Base-by-base conservation (phyloP, 2,888 invertebrate species). In the Anarsia innoxiella region DNA sequence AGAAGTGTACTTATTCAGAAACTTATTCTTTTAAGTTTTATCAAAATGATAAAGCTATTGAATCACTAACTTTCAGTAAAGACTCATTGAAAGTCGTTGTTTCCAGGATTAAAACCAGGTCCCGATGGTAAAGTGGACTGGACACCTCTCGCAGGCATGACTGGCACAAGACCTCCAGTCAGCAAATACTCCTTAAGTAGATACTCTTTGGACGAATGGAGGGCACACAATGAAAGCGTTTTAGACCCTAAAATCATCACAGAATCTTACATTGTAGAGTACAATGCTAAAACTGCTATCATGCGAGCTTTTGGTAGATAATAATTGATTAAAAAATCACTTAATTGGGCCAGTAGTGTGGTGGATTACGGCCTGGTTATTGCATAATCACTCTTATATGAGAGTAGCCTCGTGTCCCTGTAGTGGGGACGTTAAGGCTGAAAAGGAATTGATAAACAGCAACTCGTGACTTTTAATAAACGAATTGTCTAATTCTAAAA, bases 141-240 rank as follows among this genome's bases (percentile, higher is more conserved):
- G 90, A 89, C 90, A 23, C 90, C 92, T 0, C 73, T 90, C 38
- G 88, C 86, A 0, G 88, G 85, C 0, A 78, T 92, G 56, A 93
- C 93, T 0, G 93, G 93, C 2, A 89, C 92, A 0, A 83, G 93
- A 44, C 93, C 93, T 0, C 86, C 87, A 0, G 92, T 91, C 6
- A 91, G 91, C 70, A 91, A 90, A 53, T 93, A 93, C 59, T 91
- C 93, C 0, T 80, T 93, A 30, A 90, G 92, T 8, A 83, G 91
- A 51, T 92, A 88, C 59, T 92, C 92, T 37, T 86, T 90, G 1
- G 88, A 86, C 5, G 92, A 93, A 71, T 93, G 93, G 93, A 83
- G 91, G 15, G 66, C 83, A 25, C 86, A 87, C 42, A 90, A 90
- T 49, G 74, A 85, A 8, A 71, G 86, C 19, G 66, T 86, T 0